Evolutionary conservation across 2,113 vertebrate genomes (phyloP).

Genomic region (Myotis davidii): DNA sequence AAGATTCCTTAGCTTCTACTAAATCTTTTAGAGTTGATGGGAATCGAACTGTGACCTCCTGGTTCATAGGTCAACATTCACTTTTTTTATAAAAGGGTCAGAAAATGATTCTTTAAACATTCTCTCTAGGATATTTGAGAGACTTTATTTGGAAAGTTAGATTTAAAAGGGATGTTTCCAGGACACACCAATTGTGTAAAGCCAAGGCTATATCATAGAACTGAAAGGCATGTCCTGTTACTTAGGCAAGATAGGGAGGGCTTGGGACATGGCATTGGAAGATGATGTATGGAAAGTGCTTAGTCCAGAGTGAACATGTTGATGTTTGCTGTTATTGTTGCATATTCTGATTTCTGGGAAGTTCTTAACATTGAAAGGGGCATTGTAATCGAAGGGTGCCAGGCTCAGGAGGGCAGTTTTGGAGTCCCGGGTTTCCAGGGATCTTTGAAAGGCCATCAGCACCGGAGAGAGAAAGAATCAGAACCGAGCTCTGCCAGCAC

Average conservation of each 20-base stretch:
- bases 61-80: too few relatives aligned
- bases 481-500: neutral
- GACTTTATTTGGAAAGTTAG: neutral
- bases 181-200: neutral
- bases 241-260: neutral
- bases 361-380: neutral
- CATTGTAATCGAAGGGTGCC: neutral
- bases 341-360: neutral
- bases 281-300: neutral
- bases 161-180: conserved; percentile 7
- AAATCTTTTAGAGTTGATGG: neutral
- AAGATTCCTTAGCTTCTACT: neutral
- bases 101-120: neutral
- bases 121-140: conserved; percentile 1
- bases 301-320: neutral
- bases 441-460: neutral
- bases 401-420: neutral
- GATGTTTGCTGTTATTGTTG: too few relatives aligned
- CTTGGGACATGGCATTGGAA: neutral
- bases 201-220: neutral
- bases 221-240: neutral
- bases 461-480: neutral
- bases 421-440: neutral
- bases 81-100: neutral
- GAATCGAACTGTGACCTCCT: too few relatives aligned